Conservation (phyloP, 2,797 vertebrate species). For the Poeciliopsis presidionis region DNA sequence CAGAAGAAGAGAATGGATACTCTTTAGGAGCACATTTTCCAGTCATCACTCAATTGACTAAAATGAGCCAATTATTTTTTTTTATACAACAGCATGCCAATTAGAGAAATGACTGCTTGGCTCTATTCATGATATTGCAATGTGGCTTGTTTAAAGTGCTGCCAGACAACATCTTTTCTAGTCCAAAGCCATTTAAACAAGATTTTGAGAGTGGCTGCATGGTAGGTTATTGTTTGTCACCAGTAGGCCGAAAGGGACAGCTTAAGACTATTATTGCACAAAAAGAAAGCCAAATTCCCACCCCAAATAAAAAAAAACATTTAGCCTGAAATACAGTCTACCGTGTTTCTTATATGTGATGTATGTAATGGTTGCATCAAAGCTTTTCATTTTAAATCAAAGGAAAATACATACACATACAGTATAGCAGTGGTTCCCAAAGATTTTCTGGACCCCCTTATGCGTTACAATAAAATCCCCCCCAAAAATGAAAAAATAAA, state of each 20-base stretch:
- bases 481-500: too few species aligned
- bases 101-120: constrained; percentile 84
- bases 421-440: too few species aligned
- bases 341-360: constrained; percentile 1
- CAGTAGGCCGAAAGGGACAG: constrained; percentile 27
- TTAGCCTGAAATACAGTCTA: constrained; percentile 13
- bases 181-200: constrained; percentile 51
- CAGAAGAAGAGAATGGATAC: constrained; percentile 84
- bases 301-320: background rate
- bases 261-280: constrained; percentile 17
- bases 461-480: too few species aligned
- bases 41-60: constrained; percentile 91
- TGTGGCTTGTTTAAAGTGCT: constrained; percentile 71
- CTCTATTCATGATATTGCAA: constrained; percentile 70
- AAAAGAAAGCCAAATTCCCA: constrained; percentile 1
- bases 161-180: constrained; percentile 66
- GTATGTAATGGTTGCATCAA: background rate
- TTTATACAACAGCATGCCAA: constrained; percentile 84
- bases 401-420: background rate
- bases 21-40: constrained; percentile 85
- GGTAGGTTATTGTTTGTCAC: constrained; percentile 59
- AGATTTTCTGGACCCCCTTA: too few species aligned
- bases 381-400: background rate
- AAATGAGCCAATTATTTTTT: constrained; percentile 92
- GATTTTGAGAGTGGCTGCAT: constrained; percentile 47